Percentiles rank a stretch among this genome's conserved stretches.
These are phyloP conservation scores for Eutrigla gurnardus DNA, from an alignment of 2,797 vertebrate genomes.

Conservation along the genomic window DNA sequence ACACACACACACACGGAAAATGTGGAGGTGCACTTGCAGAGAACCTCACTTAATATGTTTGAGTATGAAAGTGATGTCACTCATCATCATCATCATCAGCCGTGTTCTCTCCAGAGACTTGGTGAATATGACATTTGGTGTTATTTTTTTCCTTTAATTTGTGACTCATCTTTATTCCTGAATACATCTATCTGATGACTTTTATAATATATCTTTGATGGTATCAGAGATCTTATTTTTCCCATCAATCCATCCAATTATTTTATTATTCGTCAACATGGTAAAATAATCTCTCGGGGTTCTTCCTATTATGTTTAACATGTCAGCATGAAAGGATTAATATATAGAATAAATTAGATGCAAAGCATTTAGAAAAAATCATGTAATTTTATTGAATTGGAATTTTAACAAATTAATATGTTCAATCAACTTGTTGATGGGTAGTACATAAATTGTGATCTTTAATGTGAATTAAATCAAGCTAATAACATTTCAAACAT, in stretches of 20 bases:
- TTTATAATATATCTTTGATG: too few relatives aligned
- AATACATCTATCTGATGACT: too few relatives aligned
- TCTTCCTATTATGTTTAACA: too few relatives aligned
- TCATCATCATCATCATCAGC: not conserved
- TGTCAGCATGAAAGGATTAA: not conserved
- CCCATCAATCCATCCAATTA: too few relatives aligned
- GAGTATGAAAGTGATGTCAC: not conserved
- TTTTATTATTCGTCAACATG: too few relatives aligned
- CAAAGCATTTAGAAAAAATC: not conserved
- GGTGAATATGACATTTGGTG: too few relatives aligned
- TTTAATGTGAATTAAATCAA: slow-evolving; percentile 10
- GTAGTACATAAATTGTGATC: not conserved
- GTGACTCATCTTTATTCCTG: too few relatives aligned
- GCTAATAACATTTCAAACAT: not conserved
- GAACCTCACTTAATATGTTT: too few relatives aligned
- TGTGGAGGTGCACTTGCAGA: not conserved
- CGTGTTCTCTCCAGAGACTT: too few relatives aligned
- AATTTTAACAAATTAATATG: not conserved
- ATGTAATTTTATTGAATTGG: not conserved
- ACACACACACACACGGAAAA: slow-evolving; percentile 6
- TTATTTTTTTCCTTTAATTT: too few relatives aligned
- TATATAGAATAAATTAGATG: not conserved
- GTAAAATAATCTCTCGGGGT: too few relatives aligned
- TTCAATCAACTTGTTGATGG: not conserved
- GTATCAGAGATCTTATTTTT: too few relatives aligned